Evolutionary conservation across 2,797 vertebrate species (phyloP).

Genomic region (Phrynocephalus forsythii): DNA sequence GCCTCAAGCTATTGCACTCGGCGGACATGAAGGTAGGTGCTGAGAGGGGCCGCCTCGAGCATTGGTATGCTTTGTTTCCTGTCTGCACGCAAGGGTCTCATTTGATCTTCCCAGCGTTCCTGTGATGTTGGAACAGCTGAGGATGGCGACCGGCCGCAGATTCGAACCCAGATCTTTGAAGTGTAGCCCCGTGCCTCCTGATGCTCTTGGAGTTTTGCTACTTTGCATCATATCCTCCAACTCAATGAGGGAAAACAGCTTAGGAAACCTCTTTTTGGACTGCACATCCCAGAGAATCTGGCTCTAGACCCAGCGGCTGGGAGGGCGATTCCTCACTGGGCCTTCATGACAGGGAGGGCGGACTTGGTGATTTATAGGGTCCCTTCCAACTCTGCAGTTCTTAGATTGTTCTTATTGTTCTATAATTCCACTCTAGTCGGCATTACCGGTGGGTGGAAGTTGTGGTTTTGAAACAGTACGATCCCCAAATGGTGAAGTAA

Average conservation of each 20-base stretch:
- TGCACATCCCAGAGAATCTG: background rate
- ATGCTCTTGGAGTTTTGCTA: background rate
- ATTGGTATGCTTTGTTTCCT: background rate
- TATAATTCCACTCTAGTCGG: too few relatives aligned
- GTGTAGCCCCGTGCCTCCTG: background rate
- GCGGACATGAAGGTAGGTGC: constrained; percentile 86
- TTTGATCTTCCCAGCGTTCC: background rate
- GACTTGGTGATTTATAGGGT: too few relatives aligned
- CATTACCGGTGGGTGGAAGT: too few relatives aligned
- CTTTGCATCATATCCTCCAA: too few relatives aligned
- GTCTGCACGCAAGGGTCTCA: background rate
- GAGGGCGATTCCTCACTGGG: too few relatives aligned
- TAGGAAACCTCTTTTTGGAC: background rate
- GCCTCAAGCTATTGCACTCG: constrained; percentile 84
- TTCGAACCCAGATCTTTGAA: background rate
- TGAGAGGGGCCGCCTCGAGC: background rate
- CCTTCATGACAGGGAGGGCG: too few relatives aligned
- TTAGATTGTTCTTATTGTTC: too few relatives aligned
- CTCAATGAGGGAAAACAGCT: too few relatives aligned
- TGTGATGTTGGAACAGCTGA: background rate
- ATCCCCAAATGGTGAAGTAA: too few relatives aligned
- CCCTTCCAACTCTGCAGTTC: too few relatives aligned
- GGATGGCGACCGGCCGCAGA: background rate
- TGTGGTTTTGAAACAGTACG: too few relatives aligned
- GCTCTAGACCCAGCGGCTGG: too few relatives aligned